These are phyloP conservation scores for Coccyzus lansbergi DNA, from an alignment of 2,797 vertebrate species.

Conservation along the genomic window DNA sequence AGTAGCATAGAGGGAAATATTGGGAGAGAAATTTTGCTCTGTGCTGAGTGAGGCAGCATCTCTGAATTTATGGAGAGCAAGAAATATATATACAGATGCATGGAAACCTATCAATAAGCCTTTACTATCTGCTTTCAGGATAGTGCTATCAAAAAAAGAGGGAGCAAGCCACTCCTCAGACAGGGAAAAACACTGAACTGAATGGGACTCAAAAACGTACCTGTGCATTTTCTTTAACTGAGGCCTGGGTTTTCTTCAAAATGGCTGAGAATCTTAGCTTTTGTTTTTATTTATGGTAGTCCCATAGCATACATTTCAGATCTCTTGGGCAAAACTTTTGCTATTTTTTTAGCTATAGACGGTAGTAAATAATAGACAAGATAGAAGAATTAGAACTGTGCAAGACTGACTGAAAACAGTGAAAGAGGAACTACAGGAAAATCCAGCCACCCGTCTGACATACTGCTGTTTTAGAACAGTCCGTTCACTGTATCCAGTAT, in stretches of 20 bases:
- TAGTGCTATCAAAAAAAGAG: neutral
- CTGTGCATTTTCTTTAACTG: neutral
- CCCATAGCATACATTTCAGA: neutral
- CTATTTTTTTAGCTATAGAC: neutral
- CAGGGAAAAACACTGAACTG: neutral
- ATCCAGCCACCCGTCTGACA: neutral
- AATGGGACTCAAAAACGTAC: neutral
- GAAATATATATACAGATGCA: neutral
- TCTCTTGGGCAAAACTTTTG: neutral
- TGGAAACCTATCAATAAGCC: neutral
- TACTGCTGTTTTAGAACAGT: conserved; percentile 9
- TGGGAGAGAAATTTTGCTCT: neutral
- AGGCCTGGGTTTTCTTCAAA: conserved; percentile 3
- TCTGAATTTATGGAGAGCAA: neutral
- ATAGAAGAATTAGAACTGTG: neutral
- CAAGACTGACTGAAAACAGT: neutral
- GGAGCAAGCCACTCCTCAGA: neutral
- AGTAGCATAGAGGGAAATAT: neutral
- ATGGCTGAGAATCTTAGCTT: neutral
- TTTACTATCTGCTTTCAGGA: neutral
- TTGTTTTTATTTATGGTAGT: neutral
- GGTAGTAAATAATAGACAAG: neutral
- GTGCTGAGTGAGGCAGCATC: neutral
- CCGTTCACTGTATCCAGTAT: conserved; percentile 10
- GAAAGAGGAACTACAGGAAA: neutral